Conservation (phyloP, 2,888 invertebrate genomes). For the Tridacna gigas region DNA sequence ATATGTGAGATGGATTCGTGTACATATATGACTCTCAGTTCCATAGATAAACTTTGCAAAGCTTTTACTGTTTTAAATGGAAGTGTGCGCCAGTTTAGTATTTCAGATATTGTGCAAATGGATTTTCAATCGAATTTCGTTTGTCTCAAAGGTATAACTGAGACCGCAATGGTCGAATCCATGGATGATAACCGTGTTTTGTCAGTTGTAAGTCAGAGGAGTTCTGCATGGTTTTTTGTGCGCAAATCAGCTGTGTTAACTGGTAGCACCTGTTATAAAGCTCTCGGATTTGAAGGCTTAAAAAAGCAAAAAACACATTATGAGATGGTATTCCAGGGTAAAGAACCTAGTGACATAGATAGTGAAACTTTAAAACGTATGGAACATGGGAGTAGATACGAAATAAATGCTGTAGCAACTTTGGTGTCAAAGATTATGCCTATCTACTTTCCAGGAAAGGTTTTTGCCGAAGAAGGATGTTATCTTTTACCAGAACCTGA, state of each 20-base stretch:
- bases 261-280: conserved; percentile 28
- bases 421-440: conserved; percentile 50
- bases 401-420: conserved; percentile 53
- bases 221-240: conserved; percentile 28
- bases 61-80: background rate
- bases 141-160: conserved; percentile 9
- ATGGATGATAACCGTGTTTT: background rate
- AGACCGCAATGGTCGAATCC: too few species aligned
- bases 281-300: conserved; percentile 32
- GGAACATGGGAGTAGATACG: conserved; percentile 46
- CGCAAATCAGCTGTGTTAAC: conserved; percentile 27
- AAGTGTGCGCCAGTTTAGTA: background rate
- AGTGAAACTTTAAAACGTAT: conserved; percentile 1
- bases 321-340: conserved; percentile 32
- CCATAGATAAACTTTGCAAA: background rate
- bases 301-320: conserved; percentile 33
- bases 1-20: background rate
- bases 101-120: background rate
- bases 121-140: background rate
- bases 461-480: conserved; percentile 52
- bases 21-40: background rate
- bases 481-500: background rate
- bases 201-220: conserved; percentile 28
- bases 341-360: conserved; percentile 15
- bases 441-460: conserved; percentile 30